Evolutionary conservation across 2,113 vertebrate species (phyloP).

Genomic region (Channa maculata): DNA sequence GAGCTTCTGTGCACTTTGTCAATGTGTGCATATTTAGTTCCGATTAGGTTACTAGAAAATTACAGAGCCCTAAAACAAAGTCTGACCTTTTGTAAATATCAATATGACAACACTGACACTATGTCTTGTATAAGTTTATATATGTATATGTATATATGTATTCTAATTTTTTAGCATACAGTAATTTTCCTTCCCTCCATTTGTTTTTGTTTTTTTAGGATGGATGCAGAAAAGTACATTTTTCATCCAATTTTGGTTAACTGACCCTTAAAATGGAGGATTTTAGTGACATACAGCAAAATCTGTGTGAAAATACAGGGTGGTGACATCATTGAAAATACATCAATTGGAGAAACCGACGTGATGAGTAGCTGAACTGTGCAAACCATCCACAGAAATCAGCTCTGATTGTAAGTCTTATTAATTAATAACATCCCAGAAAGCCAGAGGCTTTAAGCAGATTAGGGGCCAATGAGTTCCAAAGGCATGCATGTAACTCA

Average conservation of each 20-base stretch:
- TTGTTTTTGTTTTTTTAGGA: too few species aligned
- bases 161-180: too few species aligned
- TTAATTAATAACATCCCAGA: slow-evolving; percentile 78
- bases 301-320: slow-evolving; percentile 20
- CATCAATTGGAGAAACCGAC: slow-evolving; percentile 26
- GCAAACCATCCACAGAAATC: slow-evolving; percentile 55
- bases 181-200: too few species aligned
- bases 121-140: too few species aligned
- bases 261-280: not conserved
- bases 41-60: too few species aligned
- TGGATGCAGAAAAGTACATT: too few species aligned
- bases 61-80: too few species aligned
- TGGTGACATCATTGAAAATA: slow-evolving; percentile 31
- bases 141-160: too few species aligned
- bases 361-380: slow-evolving; percentile 28
- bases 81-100: too few species aligned
- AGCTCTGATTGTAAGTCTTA: slow-evolving; percentile 67
- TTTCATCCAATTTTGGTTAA: not conserved
- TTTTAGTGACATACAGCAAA: not conserved
- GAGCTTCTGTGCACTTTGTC: too few species aligned
- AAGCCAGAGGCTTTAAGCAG: slow-evolving; percentile 71
- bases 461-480: slow-evolving; percentile 49
- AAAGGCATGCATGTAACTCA: slow-evolving; percentile 56
- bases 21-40: too few species aligned
- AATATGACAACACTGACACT: too few species aligned